Evolutionary conservation across 2,113 vertebrate species (phyloP).

Genomic region (human): GRCh38 chr16:82151001-82151500

Average conservation of each 20-base stretch:
- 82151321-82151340: conserved; percentile 55
- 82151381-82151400: conserved; percentile 58
- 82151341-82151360: conserved; percentile 31
- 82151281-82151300: conserved; percentile 59
- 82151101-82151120: conserved; percentile 56
- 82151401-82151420: conserved; percentile 71
- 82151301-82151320: conserved; percentile 66
- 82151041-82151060: conserved; percentile 53
- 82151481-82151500: conserved; percentile 92
- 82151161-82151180: not conserved
- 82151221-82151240: conserved; percentile 59
- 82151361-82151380: conserved; percentile 65
- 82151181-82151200: not conserved
- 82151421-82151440: conserved; percentile 98
- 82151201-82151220: not conserved
- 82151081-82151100: conserved; percentile 51
- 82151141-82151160: conserved; percentile 26
- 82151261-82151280: conserved; percentile 64
- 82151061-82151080: conserved; percentile 38
- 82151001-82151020: conserved; percentile 57
- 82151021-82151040: conserved; percentile 52
- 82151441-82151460: conserved; percentile 96
- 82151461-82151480: conserved; percentile 95
- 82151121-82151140: conserved; percentile 48
- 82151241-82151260: conserved; percentile 60